Evolutionary conservation across 2,888 invertebrate genomes (phyloP).

Genomic region (Tortricodes alternella): DNA sequence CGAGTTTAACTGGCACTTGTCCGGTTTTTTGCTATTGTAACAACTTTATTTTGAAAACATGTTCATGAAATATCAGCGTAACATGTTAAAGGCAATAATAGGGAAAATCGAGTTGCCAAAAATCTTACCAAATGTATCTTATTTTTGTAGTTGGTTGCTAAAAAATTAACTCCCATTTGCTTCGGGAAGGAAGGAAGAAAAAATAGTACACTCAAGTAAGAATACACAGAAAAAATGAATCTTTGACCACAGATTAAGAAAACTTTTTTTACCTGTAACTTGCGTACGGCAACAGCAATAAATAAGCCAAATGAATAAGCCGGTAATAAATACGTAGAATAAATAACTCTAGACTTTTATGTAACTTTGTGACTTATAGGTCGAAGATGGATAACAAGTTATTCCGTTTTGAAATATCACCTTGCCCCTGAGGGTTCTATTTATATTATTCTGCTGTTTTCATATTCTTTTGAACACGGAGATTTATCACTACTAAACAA

Average conservation of each 20-base stretch:
- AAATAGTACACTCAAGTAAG: too few relatives aligned
- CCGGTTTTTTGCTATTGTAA: too few relatives aligned
- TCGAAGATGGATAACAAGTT: background rate
- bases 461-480: slow-evolving; percentile 24
- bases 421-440: background rate
- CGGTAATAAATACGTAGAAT: background rate
- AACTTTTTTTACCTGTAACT: background rate
- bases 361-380: background rate
- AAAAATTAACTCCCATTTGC: too few relatives aligned
- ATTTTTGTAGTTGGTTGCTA: too few relatives aligned
- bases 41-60: too few relatives aligned
- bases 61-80: too few relatives aligned
- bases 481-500: slow-evolving; percentile 22
- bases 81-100: too few relatives aligned
- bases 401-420: slow-evolving; percentile 14
- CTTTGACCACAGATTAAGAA: background rate
- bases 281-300: background rate
- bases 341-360: background rate
- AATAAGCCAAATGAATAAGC: background rate
- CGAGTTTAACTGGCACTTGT: too few relatives aligned
- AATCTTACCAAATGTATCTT: too few relatives aligned
- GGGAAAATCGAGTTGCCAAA: too few relatives aligned
- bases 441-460: slow-evolving; percentile 13
- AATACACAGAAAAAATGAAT: too few relatives aligned
- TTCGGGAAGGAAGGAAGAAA: too few relatives aligned